phyloP scores from a whole-genome alignment of 2,113 vertebrate genomes.

The Cynopterus brachyotis region DNA sequence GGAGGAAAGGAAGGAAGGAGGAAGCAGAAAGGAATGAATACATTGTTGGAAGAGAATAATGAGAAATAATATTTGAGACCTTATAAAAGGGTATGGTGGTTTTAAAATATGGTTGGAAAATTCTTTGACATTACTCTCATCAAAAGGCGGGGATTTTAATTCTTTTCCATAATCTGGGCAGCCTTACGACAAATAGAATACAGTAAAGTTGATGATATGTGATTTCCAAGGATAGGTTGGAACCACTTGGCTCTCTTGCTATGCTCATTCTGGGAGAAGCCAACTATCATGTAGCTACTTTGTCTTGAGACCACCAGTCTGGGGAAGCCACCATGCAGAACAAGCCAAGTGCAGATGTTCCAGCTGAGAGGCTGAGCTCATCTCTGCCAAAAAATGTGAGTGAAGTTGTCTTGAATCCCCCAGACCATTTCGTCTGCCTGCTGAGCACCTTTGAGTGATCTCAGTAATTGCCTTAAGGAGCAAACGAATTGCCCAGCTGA shows the following conservation, averaged over 20 bases:
- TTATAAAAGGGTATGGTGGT: background rate
- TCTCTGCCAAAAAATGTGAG: background rate
- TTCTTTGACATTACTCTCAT: background rate
- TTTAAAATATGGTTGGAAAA: background rate
- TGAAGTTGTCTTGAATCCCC: background rate
- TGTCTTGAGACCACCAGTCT: background rate
- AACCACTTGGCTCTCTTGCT: background rate
- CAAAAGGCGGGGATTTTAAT: background rate
- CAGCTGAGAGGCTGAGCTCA: background rate
- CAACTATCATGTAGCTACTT: background rate
- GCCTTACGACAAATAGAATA: background rate
- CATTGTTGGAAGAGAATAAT: background rate
- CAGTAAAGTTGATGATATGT: background rate
- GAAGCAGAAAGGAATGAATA: background rate
- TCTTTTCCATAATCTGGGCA: background rate
- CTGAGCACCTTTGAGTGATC: background rate
- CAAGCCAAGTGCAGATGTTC: background rate
- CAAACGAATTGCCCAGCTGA: constrained; percentile 10
- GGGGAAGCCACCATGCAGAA: background rate
- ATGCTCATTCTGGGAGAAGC: background rate
- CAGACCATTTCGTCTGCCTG: background rate
- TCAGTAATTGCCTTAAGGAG: background rate
- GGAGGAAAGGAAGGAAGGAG: background rate
- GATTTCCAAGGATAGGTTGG: background rate
- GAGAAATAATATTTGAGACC: background rate